A percentile compares a stretch with the other conserved stretches of the same genome.
Conservation (phyloP, 2,888 invertebrate species). For the Phengaris arion region DNA sequence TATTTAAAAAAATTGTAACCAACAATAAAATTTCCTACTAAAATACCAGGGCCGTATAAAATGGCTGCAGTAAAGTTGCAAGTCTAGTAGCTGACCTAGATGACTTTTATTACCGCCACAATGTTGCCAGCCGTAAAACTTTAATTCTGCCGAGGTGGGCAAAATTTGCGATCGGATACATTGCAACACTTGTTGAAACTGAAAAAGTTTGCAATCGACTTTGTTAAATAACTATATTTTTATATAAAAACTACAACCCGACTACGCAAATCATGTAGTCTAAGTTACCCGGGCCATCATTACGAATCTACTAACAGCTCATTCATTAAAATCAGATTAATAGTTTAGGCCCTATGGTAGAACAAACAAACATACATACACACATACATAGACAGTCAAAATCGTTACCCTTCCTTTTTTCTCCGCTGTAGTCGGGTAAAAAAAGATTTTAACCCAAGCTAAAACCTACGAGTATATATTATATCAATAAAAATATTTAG, state of each 20-base stretch:
- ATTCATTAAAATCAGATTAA: no score
- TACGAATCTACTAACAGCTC: no score
- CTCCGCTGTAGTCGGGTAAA: no score
- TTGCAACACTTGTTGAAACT: constrained; percentile 5
- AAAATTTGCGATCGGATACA: background rate
- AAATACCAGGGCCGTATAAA: background rate
- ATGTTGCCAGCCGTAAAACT: constrained; percentile 1
- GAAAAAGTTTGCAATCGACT: background rate
- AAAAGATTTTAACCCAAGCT: no score
- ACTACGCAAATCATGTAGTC: no score
- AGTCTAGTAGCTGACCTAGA: background rate
- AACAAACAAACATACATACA: no score
- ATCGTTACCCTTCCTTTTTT: no score
- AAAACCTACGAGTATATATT: no score
- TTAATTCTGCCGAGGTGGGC: background rate
- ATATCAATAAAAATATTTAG: no score
- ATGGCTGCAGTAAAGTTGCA: background rate
- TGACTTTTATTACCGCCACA: background rate
- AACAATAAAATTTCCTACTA: background rate
- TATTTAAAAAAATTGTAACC: background rate
- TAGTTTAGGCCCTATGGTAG: background rate
- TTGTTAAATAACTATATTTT: background rate
- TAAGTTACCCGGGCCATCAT: no score
- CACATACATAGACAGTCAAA: no score
- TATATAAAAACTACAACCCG: background rate